Conservation (phyloP, 1,140 invertebrate species). For the Solen grandis region DNA sequence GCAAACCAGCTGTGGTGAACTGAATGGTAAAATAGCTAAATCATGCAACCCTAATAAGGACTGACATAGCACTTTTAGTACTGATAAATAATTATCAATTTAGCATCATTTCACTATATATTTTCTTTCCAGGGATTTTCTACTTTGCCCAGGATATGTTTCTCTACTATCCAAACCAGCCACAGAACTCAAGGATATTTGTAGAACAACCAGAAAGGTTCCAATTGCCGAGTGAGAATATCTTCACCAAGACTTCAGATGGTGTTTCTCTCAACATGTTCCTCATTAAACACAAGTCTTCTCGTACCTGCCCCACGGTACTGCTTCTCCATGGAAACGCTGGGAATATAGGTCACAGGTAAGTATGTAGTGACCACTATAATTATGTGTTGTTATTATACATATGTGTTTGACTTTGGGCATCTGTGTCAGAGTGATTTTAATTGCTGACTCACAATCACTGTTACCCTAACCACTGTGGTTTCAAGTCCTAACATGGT, state of each 20-base stretch:
- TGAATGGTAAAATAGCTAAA: no score
- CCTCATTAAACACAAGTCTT: conserved; percentile 88
- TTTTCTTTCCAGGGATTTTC: conserved; percentile 80
- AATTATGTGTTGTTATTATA: not conserved
- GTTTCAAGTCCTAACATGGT: no score
- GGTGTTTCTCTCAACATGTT: conserved; percentile 91
- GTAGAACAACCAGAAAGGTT: conserved; percentile 92
- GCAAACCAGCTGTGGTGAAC: no score
- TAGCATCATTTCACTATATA: no score
- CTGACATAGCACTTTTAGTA: no score
- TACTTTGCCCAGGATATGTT: conserved; percentile 93
- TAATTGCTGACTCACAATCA: no score
- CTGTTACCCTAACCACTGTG: no score
- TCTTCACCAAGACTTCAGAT: conserved; percentile 86
- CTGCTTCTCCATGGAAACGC: conserved; percentile 97
- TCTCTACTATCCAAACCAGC: conserved; percentile 93
- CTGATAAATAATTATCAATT: no score
- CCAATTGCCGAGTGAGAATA: conserved; percentile 91
- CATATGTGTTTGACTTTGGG: no score
- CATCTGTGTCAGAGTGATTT: no score
- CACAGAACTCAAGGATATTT: conserved; percentile 91
- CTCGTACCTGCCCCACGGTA: conserved; percentile 85
- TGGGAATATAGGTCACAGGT: conserved; percentile 97
- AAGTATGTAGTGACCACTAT: not conserved
- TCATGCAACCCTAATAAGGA: no score